Evolutionary conservation across 1,140 invertebrate genomes (phyloP), one percentile per base, ranked within the genome.

Genomic region (Drosophila subpulchrella): DNA sequence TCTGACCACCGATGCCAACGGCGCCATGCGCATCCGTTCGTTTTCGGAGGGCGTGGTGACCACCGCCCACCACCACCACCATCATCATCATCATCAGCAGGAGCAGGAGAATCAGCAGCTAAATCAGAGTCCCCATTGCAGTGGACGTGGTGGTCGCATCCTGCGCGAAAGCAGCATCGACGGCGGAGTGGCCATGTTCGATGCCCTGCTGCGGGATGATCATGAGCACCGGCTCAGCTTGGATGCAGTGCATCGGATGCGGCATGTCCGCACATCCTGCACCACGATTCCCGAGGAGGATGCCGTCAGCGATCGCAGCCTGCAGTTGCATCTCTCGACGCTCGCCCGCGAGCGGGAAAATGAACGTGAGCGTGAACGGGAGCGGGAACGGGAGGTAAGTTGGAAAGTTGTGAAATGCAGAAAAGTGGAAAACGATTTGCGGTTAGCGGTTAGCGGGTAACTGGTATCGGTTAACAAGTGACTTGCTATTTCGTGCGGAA

Each of bases 261-360:
- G 90, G 1, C 90, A 91, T 62, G 75, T 91, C 12, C 83, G 90
- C 57, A 91, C 90, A 4, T 91, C 90, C 0, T 91, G 90, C 54
- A 90, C 90, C 17, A 91, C 90, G 7, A 91, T 91, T 62, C 90
- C 90, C 27, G 90, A 91, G 73, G 90, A 91, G 61, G 90, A 91
- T 60, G 86, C 90, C 24, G 78, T 91, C 84, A 91, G 90, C 59
- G 75, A 71, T 70, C 62, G 44, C 44, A 46, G 17, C 38, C 58
- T 67, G 36, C 44, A 55, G 15, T 48, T 72, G 46, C 65, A 47
- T 54, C 32, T 72, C 12, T 48, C 36, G 1, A 53, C 59, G 6
- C 39, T 65, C 1, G 59, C 44, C 71, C 50, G 63, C n/a, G 65
- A 65, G 30, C 47, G 54, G 24, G 53, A 58, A 42, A 8, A 20